A percentile compares a stretch with the other conserved stretches of the same genome.
Evolutionary conservation across 2,113 vertebrate species (phyloP).

Genomic region (Lepus timidus): DNA sequence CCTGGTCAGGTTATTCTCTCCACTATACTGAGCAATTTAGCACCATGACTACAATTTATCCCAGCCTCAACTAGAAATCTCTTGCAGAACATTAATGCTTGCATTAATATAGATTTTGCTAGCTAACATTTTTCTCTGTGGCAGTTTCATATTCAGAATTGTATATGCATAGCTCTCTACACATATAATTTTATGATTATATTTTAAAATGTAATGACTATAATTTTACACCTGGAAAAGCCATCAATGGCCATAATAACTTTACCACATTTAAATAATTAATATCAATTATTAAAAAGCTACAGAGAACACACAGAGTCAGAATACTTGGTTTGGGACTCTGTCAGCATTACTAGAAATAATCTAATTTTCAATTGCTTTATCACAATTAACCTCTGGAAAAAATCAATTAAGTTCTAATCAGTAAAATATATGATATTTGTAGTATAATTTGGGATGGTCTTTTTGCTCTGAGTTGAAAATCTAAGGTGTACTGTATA

Average conservation of each 20-base stretch:
- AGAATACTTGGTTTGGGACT: conserved; percentile 36
- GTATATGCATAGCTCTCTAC: conserved; percentile 58
- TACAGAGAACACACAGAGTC: not conserved
- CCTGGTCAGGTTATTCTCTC: conserved; percentile 67
- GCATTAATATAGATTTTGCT: conserved; percentile 68
- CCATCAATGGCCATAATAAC: conserved; percentile 54
- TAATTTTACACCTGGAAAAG: conserved; percentile 70
- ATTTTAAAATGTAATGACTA: conserved; percentile 68
- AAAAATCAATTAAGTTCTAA: not conserved
- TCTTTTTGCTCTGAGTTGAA: not conserved
- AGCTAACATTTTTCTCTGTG: conserved; percentile 74
- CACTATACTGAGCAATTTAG: conserved; percentile 67
- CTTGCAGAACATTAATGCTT: conserved; percentile 62
- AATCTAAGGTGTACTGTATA: not conserved
- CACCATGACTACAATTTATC: conserved; percentile 64
- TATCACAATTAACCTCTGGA: conserved; percentile 32
- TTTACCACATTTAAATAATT: conserved; percentile 57
- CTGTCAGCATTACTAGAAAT: not conserved
- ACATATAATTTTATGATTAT: conserved; percentile 71
- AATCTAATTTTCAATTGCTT: conserved; percentile 34
- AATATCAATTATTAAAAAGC: conserved; percentile 67
- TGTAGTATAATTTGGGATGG: not conserved
- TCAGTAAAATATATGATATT: not conserved
- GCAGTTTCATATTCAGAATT: conserved; percentile 75
- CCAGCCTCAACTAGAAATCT: conserved; percentile 52